Evolutionary conservation across 2,888 invertebrate species (phyloP).

Genomic region (Protula sp.): DNA sequence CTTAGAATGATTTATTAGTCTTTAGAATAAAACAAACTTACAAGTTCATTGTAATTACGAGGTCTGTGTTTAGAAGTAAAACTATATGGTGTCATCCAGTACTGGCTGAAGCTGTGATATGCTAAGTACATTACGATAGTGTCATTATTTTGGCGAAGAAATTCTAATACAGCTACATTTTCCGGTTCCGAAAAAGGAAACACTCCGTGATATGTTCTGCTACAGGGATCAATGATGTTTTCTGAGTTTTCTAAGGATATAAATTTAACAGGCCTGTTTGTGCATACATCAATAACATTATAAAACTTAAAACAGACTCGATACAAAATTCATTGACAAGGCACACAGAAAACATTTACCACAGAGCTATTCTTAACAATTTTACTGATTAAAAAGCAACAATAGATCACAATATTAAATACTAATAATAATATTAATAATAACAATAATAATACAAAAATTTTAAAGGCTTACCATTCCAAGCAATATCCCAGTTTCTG

Average conservation of each 20-base stretch:
- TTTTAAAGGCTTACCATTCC: too few species aligned
- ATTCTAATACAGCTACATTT: constrained; percentile 9
- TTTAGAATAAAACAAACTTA: neutral
- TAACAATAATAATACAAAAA: too few species aligned
- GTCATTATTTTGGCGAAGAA: constrained; percentile 6
- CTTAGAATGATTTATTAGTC: too few species aligned
- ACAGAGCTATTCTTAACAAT: too few species aligned
- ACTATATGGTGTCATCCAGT: constrained; percentile 24
- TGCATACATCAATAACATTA: too few species aligned
- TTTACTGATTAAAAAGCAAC: too few species aligned
- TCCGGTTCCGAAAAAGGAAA: constrained; percentile 22
- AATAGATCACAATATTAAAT: too few species aligned
- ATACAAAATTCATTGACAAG: too few species aligned
- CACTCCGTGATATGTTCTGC: constrained; percentile 16
- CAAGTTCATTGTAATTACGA: neutral
- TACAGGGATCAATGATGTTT: constrained; percentile 8
- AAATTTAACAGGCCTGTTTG: too few species aligned
- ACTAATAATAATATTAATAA: too few species aligned
- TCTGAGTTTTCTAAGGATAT: neutral
- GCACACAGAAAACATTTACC: too few species aligned
- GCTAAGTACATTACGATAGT: constrained; percentile 14
- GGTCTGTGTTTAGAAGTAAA: constrained; percentile 3
- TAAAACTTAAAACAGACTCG: too few species aligned
- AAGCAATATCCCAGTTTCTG: constrained; percentile 17
- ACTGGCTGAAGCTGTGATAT: constrained; percentile 24